These are phyloP conservation scores for Corythornis cristatus DNA, from an alignment of 2,113 vertebrate species.

Conservation along the genomic window DNA sequence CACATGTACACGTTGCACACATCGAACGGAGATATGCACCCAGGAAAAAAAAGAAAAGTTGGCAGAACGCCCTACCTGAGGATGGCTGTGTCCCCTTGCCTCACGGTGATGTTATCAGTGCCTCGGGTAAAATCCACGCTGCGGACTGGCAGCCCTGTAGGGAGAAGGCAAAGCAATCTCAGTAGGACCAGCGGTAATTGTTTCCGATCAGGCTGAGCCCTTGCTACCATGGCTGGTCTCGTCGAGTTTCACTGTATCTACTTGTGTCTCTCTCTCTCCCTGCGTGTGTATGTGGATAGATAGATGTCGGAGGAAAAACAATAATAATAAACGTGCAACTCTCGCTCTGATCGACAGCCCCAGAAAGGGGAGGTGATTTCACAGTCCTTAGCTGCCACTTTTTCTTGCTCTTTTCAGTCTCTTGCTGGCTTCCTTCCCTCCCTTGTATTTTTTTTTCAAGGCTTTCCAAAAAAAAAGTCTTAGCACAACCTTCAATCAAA, in stretches of 20 bases:
- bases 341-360: slow-evolving; percentile 60
- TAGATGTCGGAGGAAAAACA: slow-evolving; percentile 26
- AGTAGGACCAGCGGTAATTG: slow-evolving; percentile 94
- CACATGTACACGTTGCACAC: background rate
- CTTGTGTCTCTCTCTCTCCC: slow-evolving; percentile 7
- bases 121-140: slow-evolving; percentile 98
- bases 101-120: slow-evolving; percentile 99
- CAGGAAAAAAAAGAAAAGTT: slow-evolving; percentile 41
- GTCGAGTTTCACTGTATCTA: slow-evolving; percentile 49
- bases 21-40: background rate
- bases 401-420: slow-evolving; percentile 47
- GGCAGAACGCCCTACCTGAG: slow-evolving; percentile 89
- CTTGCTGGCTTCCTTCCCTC: slow-evolving; percentile 30
- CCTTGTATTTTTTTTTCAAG: background rate
- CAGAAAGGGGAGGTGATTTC: slow-evolving; percentile 57
- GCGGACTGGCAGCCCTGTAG: slow-evolving; percentile 97
- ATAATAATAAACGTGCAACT: slow-evolving; percentile 71
- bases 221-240: slow-evolving; percentile 86
- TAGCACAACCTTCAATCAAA: slow-evolving; percentile 24
- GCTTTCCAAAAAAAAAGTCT: slow-evolving; percentile 5
- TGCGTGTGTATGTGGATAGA: background rate
- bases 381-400: slow-evolving; percentile 69
- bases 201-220: slow-evolving; percentile 89
- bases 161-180: slow-evolving; percentile 98
- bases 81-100: slow-evolving; percentile 97